Evolutionary conservation across 2,797 vertebrate species (phyloP), one percentile per base, ranked within the genome.

Genomic region (Phoxinus dragarum): DNA sequence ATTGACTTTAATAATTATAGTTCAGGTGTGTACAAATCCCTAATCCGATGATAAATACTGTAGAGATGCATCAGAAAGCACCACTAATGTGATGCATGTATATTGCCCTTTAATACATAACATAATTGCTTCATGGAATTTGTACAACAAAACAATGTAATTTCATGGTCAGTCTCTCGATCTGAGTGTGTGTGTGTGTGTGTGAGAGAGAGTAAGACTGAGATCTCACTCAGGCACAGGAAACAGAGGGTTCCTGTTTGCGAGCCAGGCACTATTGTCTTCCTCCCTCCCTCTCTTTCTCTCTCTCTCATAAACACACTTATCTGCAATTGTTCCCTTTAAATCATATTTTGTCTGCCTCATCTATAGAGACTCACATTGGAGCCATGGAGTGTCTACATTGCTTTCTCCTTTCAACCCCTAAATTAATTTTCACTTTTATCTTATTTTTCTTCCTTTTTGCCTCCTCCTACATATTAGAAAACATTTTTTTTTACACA

Each of bases 221-320:
- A 84, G 89, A 72, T 89, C 90, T 90, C 85, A 89, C 90, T 90
- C 86, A 89, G 87, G 88, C 87, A 89, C 93, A 95, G 95, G 95
- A 96, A 95, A 94, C 94, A 95, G 94, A 94, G 93, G 90, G 89
- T 95, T 96, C 95, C 94, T 96, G 95, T 96, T 95, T 93, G 93
- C 90, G 85, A 94, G 84, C 77, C 81, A 84, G 89, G 87, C 89
- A 89, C 93, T 90, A 94, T 95, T 95, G 93, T 95, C 94, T 91
- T 92, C 42, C 89, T 91, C 83, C 67, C 86, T 81, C 77, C 64
- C 86, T 91, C 85, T 93, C 67, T 66, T 4, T 89, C 88, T 91
- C 77, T 72, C 81, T 56, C 52, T 54, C 85, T 92, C 88, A 75
- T 77, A 73, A 88, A 92, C 89, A 94, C 80, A 91, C 89, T 91